A percentile compares a stretch with the other conserved stretches of the same genome.
These are phyloP conservation scores for Coryphaenoides rupestris DNA, from an alignment of 2,113 vertebrate species.

Conservation along the genomic window DNA sequence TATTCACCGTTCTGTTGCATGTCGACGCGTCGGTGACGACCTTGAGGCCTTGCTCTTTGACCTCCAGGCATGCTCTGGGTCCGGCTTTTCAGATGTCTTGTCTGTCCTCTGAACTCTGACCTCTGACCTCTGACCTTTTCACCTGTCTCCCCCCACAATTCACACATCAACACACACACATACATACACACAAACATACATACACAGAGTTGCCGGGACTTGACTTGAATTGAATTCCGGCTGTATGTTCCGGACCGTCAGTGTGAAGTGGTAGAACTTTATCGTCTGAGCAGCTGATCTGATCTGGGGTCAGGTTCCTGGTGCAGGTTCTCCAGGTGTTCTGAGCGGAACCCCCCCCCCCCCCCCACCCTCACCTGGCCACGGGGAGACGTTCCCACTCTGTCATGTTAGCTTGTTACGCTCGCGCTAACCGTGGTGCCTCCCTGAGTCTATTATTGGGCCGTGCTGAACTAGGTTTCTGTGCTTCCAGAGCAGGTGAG, in stretches of 20 bases:
- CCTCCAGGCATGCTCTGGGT: constrained; percentile 70
- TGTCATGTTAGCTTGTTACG: not conserved
- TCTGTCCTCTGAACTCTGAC: constrained; percentile 49
- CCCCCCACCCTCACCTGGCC: too few relatives aligned
- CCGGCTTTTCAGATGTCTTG: constrained; percentile 57
- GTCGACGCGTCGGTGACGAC: constrained; percentile 63
- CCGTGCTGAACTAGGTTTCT: constrained; percentile 15
- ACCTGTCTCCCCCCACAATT: constrained; percentile 16
- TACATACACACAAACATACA: too few relatives aligned
- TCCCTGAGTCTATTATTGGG: not conserved
- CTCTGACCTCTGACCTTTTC: constrained; percentile 52
- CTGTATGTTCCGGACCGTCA: too few relatives aligned
- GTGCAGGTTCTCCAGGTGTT: too few relatives aligned
- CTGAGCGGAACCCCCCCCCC: too few relatives aligned
- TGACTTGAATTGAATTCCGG: too few relatives aligned
- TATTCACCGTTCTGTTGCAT: constrained; percentile 71
- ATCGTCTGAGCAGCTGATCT: too few relatives aligned
- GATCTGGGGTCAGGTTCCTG: too few relatives aligned
- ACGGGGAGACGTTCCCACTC: too few relatives aligned
- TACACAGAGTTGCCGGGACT: too few relatives aligned
- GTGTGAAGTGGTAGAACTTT: too few relatives aligned
- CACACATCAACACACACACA: too few relatives aligned
- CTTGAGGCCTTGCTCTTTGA: constrained; percentile 64
- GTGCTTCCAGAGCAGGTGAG: constrained; percentile 27
- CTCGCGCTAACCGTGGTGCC: constrained; percentile 8